Evolutionary conservation across 64 coral and sea anemone genomes (phyloP).

Genomic region (Cladopsammia gracilis): DNA sequence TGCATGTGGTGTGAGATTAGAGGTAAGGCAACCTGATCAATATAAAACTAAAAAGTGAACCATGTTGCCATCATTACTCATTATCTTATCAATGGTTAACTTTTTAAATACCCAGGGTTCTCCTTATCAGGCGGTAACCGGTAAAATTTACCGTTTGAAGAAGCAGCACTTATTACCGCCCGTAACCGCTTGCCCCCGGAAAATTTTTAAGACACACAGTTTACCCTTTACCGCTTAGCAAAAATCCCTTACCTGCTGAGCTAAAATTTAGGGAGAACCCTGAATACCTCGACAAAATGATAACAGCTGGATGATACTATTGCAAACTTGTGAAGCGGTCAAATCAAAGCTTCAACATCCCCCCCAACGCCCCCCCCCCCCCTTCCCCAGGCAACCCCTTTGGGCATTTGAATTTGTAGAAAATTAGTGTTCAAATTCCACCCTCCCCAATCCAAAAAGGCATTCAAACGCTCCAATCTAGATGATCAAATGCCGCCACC

Average conservation of each 20-base stretch:
- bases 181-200: no score
- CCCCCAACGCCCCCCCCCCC: no score
- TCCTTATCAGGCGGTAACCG: no score
- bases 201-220: no score
- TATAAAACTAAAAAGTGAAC: conserved; percentile 12
- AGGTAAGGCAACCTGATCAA: conserved; percentile 23
- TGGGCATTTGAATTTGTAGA: conserved; percentile 1
- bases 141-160: no score
- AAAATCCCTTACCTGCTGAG: no score
- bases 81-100: not conserved
- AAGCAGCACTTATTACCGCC: no score
- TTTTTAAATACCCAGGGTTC: no score
- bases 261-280: no score
- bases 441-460: not conserved
- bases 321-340: not conserved
- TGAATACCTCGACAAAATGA: not conserved
- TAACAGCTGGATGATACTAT: not conserved
- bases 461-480: conserved; percentile 1
- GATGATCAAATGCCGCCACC: not conserved
- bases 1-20: conserved; percentile 58
- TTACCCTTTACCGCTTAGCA: no score
- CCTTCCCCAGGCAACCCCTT: not conserved
- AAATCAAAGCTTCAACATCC: not conserved
- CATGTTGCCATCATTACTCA: conserved; percentile 11
- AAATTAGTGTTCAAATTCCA: not conserved